Conservation (phyloP, 1,140 invertebrate species). For the Sitobion miscanthi region DNA sequence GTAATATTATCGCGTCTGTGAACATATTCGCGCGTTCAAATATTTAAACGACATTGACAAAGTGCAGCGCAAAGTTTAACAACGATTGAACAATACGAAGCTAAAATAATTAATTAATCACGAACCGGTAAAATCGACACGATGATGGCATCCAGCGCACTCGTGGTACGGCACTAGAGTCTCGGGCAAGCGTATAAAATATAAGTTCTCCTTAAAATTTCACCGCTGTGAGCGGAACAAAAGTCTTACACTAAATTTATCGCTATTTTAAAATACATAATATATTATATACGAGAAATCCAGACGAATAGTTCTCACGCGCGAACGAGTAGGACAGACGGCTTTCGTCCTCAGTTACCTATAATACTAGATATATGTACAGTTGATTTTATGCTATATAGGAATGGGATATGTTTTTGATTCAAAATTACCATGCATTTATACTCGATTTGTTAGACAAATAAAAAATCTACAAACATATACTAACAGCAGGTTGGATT, state of each 20-base stretch:
- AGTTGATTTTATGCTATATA: neutral
- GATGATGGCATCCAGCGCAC: neutral
- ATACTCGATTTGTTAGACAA: neutral
- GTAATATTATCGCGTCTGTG: neutral
- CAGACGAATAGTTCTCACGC: neutral
- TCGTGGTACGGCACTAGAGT: neutral
- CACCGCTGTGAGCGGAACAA: neutral
- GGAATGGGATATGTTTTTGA: neutral
- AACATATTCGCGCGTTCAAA: neutral
- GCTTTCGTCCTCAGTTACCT: neutral
- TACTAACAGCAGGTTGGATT: neutral
- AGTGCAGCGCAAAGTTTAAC: neutral
- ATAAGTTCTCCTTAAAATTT: neutral
- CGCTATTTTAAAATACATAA: slow-evolving; percentile 3
- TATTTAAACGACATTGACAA: slow-evolving; percentile 11
- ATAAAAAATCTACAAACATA: neutral
- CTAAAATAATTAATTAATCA: slow-evolving; percentile 12
- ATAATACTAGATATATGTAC: neutral
- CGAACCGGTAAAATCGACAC: neutral
- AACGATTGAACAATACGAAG: neutral
- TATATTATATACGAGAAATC: neutral
- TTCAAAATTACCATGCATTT: neutral
- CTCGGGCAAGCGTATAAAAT: neutral
- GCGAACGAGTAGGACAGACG: neutral
- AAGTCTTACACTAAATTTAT: neutral